Conservation (phyloP, 92 coral and sea anemone species). For the Desmophyllum pertusum region DNA sequence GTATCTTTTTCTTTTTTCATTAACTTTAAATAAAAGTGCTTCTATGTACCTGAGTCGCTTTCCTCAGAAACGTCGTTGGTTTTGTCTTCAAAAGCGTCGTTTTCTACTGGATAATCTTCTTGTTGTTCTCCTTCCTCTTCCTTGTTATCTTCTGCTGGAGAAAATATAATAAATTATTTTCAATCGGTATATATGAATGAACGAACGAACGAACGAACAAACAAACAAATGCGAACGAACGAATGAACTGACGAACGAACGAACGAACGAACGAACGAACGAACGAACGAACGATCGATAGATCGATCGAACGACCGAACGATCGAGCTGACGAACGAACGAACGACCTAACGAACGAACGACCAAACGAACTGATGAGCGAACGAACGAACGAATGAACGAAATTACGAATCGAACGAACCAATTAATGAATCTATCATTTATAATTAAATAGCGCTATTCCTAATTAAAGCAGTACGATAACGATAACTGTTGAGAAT, state of each 20-base stretch:
- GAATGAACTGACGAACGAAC: neutral
- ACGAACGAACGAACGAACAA: neutral
- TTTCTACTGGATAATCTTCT: neutral
- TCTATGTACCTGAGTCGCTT: neutral
- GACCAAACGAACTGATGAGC: neutral
- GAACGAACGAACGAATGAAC: neutral
- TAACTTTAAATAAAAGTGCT: neutral
- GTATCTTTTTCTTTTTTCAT: neutral
- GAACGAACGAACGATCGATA: neutral
- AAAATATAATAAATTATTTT: no score
- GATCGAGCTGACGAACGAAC: neutral
- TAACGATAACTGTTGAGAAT: neutral
- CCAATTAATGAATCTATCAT: neutral
- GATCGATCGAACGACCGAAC: no score
- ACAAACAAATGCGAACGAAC: no score
- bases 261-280: neutral
- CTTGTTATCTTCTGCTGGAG: neutral
- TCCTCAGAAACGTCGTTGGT: neutral
- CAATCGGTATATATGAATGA: neutral
- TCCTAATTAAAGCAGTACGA: neutral
- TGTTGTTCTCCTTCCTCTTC: neutral
- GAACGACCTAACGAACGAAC: neutral
- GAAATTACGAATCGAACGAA: neutral
- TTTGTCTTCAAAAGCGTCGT: neutral
- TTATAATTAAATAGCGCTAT: neutral